phyloP scores from a whole-genome alignment of 2,113 vertebrate genomes.

The Colinus virginianus region DNA sequence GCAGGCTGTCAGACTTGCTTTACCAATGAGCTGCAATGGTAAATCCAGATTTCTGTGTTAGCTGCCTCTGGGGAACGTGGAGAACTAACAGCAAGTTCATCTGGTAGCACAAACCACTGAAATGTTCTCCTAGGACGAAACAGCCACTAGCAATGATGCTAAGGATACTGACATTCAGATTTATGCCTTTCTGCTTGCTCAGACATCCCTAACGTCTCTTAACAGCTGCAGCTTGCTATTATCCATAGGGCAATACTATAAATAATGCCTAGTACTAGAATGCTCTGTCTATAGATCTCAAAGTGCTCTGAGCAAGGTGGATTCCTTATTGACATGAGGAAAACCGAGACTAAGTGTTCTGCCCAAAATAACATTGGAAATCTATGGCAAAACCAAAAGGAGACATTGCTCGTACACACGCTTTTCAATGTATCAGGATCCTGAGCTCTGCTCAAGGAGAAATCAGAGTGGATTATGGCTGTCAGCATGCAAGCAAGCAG shows the following conservation, averaged over 20 bases:
- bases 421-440: background rate
- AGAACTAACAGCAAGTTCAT: background rate
- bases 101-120: background rate
- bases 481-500: background rate
- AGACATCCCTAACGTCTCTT: background rate
- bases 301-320: conserved; percentile 7
- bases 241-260: background rate
- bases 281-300: background rate
- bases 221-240: conserved; percentile 15
- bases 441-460: background rate
- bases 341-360: background rate
- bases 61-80: background rate
- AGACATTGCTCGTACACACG: background rate
- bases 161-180: background rate
- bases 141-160: background rate
- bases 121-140: background rate
- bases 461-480: background rate
- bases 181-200: conserved; percentile 27
- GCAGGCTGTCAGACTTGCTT: background rate
- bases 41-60: background rate
- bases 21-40: background rate
- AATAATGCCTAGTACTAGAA: background rate
- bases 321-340: background rate
- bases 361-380: background rate
- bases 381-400: background rate